Evolutionary conservation across 2,113 vertebrate genomes (phyloP).

Genomic region (Crotalus horridus): DNA sequence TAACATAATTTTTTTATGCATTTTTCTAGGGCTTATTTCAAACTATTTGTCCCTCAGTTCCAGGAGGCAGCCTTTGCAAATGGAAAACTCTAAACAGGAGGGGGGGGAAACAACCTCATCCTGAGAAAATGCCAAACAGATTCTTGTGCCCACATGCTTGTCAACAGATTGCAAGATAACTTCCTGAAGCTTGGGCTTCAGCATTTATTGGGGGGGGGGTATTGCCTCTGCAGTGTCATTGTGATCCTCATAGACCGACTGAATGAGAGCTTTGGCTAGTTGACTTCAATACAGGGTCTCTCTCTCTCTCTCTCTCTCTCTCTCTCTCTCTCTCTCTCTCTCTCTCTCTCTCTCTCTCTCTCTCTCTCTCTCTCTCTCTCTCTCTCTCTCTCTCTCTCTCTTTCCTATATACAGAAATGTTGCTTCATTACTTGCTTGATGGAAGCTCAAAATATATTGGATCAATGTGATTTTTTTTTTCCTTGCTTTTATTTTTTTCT

Average conservation of each 20-base stretch:
- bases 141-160: slow-evolving; percentile 44
- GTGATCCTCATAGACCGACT: slow-evolving; percentile 16
- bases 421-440: slow-evolving; percentile 12
- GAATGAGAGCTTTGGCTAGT: slow-evolving; percentile 27
- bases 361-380: slow-evolving; percentile 3
- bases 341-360: neutral
- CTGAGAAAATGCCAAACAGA: slow-evolving; percentile 50
- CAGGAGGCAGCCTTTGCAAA: slow-evolving; percentile 97
- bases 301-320: neutral
- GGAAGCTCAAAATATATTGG: neutral
- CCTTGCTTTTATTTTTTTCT: slow-evolving; percentile 38
- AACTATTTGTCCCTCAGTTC: slow-evolving; percentile 96
- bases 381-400: neutral
- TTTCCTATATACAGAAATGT: slow-evolving; percentile 24
- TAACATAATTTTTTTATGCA: slow-evolving; percentile 59
- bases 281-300: slow-evolving; percentile 4
- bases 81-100: slow-evolving; percentile 84
- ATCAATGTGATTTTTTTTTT: slow-evolving; percentile 4
- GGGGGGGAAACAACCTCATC: slow-evolving; percentile 24
- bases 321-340: neutral
- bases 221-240: slow-evolving; percentile 41
- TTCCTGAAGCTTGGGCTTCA: slow-evolving; percentile 55
- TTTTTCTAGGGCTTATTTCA: slow-evolving; percentile 88
- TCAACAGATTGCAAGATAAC: slow-evolving; percentile 47
- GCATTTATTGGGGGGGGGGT: slow-evolving; percentile 8